Evolutionary conservation across 1,140 invertebrate species (phyloP).

Genomic region (Gonioctena quinquepunctata): DNA sequence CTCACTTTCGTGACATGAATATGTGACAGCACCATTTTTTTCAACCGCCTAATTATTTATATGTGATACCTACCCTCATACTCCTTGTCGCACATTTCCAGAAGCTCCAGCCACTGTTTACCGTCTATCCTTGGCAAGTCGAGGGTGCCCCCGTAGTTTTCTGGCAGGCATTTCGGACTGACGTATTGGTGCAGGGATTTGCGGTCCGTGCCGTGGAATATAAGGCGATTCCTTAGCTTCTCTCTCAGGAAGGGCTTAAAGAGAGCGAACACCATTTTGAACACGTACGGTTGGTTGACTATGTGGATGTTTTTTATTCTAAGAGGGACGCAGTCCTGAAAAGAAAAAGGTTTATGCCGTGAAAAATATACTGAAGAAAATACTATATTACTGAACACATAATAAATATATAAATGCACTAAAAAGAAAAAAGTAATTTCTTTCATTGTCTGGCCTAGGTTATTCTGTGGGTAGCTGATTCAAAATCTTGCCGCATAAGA

Average conservation of each 20-base stretch:
- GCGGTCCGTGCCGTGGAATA: conserved; percentile 83
- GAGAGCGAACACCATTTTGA: conserved; percentile 84
- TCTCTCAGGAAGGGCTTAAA: conserved; percentile 85
- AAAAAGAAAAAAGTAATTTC: too few species aligned
- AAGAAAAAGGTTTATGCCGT: background rate
- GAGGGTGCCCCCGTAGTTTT: conserved; percentile 77
- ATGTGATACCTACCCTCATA: conserved; percentile 64
- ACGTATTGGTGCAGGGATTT: conserved; percentile 80
- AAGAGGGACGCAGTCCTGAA: conserved; percentile 74
- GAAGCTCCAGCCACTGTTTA: conserved; percentile 71
- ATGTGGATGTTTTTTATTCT: conserved; percentile 86
- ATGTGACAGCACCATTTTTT: too few species aligned
- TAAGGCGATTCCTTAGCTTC: conserved; percentile 74
- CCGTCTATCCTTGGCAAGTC: conserved; percentile 67
- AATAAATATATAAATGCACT: too few species aligned
- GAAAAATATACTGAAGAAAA: too few species aligned
- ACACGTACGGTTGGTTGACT: conserved; percentile 85
- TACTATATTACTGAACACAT: too few species aligned
- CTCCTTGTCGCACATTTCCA: conserved; percentile 72
- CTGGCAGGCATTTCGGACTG: conserved; percentile 75
- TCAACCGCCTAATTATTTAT: too few species aligned
- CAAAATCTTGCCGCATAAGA: too few species aligned
- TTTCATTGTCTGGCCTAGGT: too few species aligned
- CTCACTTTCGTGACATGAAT: too few species aligned
- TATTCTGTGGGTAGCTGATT: too few species aligned